Evolutionary conservation across 2,888 invertebrate genomes (phyloP).

Genomic region (Chrysomela aeneicollis): DNA sequence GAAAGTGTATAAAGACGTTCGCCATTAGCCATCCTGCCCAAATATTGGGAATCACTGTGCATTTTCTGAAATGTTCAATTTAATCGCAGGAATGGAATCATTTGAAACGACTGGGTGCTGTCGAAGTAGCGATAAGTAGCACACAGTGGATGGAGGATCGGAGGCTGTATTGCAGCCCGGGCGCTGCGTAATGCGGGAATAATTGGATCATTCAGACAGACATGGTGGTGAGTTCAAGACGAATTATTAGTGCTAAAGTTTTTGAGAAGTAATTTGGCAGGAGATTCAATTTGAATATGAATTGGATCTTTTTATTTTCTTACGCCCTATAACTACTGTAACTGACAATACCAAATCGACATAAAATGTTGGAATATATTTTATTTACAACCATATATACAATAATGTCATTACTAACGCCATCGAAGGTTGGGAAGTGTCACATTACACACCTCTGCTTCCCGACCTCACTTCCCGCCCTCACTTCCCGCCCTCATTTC

Average conservation of each 20-base stretch:
- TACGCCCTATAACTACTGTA: too few species aligned
- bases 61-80: background rate
- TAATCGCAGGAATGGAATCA: slow-evolving; percentile 3
- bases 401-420: too few species aligned
- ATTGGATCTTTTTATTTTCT: background rate
- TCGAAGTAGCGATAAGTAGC: background rate
- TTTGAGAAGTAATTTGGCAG: background rate
- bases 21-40: too few species aligned
- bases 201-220: slow-evolving; percentile 31
- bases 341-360: too few species aligned
- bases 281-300: background rate
- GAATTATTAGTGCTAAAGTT: background rate
- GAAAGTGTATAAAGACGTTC: too few species aligned
- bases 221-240: slow-evolving; percentile 33
- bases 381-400: too few species aligned
- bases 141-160: slow-evolving; percentile 22
- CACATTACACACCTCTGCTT: too few species aligned
- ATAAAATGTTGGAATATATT: too few species aligned
- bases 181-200: slow-evolving; percentile 29
- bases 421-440: too few species aligned
- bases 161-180: slow-evolving; percentile 27
- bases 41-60: too few species aligned
- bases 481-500: too few species aligned
- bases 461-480: too few species aligned
- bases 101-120: background rate